Base-by-base conservation (phyloP, 2,888 invertebrate genomes). In the Tubulanus polymorphus region DNA sequence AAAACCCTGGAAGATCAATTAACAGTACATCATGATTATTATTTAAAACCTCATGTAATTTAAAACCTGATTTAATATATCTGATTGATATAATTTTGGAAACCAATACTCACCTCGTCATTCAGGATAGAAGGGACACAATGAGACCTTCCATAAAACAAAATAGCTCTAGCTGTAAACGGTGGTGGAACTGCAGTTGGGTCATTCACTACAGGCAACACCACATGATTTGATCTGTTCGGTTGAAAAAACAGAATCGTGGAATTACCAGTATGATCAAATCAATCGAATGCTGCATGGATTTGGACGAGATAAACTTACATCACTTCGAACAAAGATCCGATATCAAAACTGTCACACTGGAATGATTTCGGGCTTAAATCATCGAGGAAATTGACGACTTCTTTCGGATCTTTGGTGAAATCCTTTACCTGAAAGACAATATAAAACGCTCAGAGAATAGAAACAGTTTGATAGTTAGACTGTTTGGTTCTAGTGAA, bases 121-220 rank as follows among this genome's bases (percentile, higher is more conserved):
- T 79, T 80, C 10, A 79, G 70, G 57, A 88, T 82, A 48, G 81
- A 68, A 6, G 88, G 87, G 48, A 86, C 67, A 62, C 85, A 85
- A 63, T 85, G 84, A 1, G 88, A 88, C 51, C 89, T 79, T 5
- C 85, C 85, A 76, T 87, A 89, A 18, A 88, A 75, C 1, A 89
- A 79, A 55, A 89, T 79, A 63, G 71, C 64, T 37, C 89, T 80
- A 0, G 86, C 83, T 20, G 86, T 79, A 75, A 82, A 85, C 1
- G 83, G 80, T 1, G 88, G 87, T 20, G 85, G 82, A 15, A 73
- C 51, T 45, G 70, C 56, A 10, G 62, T 56, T 5, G 69, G 61
- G 56, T 76, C 71, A 18, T 63, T 78, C 37, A 81, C 80, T 54
- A 80, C 76, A 8, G 85, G 85, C 48, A 85, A 69, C 51, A 77